phyloP scores from a whole-genome alignment of 2,113 vertebrate species.

The Chionodraco myersi region DNA sequence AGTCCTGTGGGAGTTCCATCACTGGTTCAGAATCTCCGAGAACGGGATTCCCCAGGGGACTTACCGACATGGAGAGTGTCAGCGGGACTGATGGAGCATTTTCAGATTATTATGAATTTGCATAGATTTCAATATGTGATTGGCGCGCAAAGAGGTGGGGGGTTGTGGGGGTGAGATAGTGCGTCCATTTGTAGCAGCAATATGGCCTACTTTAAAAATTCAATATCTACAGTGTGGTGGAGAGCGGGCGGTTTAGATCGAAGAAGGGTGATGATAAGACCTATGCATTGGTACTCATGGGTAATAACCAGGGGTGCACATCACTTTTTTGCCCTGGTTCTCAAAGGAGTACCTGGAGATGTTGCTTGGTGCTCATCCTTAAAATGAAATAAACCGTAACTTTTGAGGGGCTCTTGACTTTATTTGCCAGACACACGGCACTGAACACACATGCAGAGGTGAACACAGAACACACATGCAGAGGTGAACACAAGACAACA shows the following conservation, averaged over 20 bases:
- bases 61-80: slow-evolving; percentile 25
- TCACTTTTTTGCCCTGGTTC: too few relatives aligned
- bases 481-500: too few relatives aligned
- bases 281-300: not conserved
- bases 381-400: too few relatives aligned
- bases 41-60: slow-evolving; percentile 42
- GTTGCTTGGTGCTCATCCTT: too few relatives aligned
- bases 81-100: slow-evolving; percentile 45
- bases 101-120: slow-evolving; percentile 64
- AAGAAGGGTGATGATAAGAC: slow-evolving; percentile 34
- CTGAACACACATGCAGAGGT: too few relatives aligned
- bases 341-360: too few relatives aligned
- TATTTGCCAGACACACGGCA: too few relatives aligned
- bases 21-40: slow-evolving; percentile 50
- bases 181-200: slow-evolving; percentile 44
- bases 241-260: slow-evolving; percentile 32
- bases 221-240: slow-evolving; percentile 31
- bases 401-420: too few relatives aligned
- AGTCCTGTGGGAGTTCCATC: slow-evolving; percentile 37
- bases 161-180: not conserved
- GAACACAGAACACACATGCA: too few relatives aligned
- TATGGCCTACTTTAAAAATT: slow-evolving; percentile 48
- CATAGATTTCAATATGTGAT: slow-evolving; percentile 58
- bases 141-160: not conserved
- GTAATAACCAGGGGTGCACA: not conserved